Evolutionary conservation across 2,888 invertebrate genomes (phyloP).

Genomic region (Periphyllus acericola): DNA sequence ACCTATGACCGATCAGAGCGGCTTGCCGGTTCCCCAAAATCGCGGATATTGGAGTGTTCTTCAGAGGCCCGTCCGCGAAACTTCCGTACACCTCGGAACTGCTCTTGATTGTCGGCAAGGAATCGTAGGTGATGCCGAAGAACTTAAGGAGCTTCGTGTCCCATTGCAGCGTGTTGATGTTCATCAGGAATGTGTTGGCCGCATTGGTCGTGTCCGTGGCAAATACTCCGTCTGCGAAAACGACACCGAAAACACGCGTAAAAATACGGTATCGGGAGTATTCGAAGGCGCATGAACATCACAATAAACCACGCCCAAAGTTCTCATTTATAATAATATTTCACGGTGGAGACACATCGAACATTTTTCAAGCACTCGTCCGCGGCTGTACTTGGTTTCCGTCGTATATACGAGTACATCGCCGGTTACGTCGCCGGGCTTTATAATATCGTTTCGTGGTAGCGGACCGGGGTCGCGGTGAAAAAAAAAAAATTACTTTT

Average conservation of each 20-base stretch:
- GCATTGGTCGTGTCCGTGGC: constrained; percentile 98
- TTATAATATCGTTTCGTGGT: too few relatives aligned
- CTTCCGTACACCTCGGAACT: constrained; percentile 91
- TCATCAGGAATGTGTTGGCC: constrained; percentile 97
- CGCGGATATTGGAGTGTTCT: constrained; percentile 85
- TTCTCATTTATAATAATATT: too few relatives aligned
- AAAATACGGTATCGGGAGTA: too few relatives aligned
- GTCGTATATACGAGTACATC: too few relatives aligned
- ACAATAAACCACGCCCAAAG: too few relatives aligned
- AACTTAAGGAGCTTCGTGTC: constrained; percentile 83
- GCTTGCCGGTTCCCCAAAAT: constrained; percentile 95
- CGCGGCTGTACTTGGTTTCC: too few relatives aligned
- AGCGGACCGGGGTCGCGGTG: too few relatives aligned
- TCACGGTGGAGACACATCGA: too few relatives aligned
- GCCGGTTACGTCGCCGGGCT: too few relatives aligned
- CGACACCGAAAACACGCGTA: background rate
- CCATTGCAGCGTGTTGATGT: constrained; percentile 88
- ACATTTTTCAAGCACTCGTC: too few relatives aligned
- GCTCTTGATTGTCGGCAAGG: constrained; percentile 88
- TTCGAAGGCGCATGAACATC: too few relatives aligned
- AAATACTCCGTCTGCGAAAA: constrained; percentile 71
- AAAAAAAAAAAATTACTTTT: background rate
- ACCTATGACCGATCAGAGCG: constrained; percentile 94
- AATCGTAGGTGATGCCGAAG: constrained; percentile 82
- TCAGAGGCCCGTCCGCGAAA: constrained; percentile 75